Evolutionary conservation across 1,140 invertebrate genomes (phyloP).

Genomic region (Linepithema humile): DNA sequence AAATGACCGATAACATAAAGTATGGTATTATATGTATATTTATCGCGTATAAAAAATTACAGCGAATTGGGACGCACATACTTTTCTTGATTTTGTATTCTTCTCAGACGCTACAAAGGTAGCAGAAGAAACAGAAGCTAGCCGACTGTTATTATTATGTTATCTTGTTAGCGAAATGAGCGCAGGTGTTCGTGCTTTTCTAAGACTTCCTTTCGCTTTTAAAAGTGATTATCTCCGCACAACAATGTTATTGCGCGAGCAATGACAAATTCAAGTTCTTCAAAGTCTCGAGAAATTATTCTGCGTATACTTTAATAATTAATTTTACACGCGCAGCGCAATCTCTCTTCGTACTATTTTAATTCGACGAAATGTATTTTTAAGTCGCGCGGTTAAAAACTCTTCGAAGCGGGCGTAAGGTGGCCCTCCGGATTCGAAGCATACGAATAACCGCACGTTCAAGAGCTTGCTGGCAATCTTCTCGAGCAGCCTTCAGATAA

Average conservation of each 20-base stretch:
- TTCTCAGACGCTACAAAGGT: not conserved
- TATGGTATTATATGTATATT: not conserved
- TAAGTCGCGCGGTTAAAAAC: too few relatives aligned
- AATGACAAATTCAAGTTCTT: conserved; percentile 36
- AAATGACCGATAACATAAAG: not conserved
- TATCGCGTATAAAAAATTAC: not conserved
- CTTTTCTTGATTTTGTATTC: not conserved
- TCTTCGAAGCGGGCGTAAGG: too few relatives aligned
- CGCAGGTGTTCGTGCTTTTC: conserved; percentile 39
- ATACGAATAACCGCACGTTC: conserved; percentile 13
- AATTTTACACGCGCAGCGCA: not conserved
- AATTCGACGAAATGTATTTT: not conserved
- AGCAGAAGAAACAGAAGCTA: conserved; percentile 15
- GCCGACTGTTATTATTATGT: conserved; percentile 60
- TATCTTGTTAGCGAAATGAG: conserved; percentile 65
- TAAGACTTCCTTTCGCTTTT: conserved; percentile 67
- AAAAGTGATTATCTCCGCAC: conserved; percentile 55
- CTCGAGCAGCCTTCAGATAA: conserved; percentile 11
- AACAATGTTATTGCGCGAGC: conserved; percentile 12
- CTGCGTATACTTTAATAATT: not conserved
- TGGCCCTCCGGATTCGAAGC: too few relatives aligned
- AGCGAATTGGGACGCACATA: not conserved
- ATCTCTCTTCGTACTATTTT: not conserved
- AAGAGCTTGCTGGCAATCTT: conserved; percentile 20
- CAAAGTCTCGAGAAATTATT: conserved; percentile 20